Evolutionary conservation across 2,888 invertebrate species (phyloP).

Genomic region (Campoletis raptor): DNA sequence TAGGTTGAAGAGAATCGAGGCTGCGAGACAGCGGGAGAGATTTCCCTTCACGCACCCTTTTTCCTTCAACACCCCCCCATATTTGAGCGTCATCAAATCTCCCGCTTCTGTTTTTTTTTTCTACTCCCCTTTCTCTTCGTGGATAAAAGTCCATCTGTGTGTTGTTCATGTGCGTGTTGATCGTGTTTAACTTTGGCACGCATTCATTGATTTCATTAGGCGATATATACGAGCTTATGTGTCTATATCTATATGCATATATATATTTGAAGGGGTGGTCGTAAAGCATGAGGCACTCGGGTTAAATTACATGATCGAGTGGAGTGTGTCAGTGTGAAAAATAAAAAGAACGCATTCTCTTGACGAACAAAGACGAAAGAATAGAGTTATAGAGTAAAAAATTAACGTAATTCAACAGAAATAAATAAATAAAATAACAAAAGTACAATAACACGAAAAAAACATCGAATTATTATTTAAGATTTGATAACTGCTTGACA

Average conservation of each 20-base stretch:
- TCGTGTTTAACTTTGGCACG: constrained; percentile 82
- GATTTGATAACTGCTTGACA: neutral
- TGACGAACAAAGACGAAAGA: constrained; percentile 31
- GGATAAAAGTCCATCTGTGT: constrained; percentile 33
- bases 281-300: constrained; percentile 62
- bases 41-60: constrained; percentile 31
- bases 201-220: constrained; percentile 84
- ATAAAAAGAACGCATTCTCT: constrained; percentile 20
- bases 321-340: constrained; percentile 51
- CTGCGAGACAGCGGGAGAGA: constrained; percentile 51
- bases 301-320: constrained; percentile 71
- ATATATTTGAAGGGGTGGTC: constrained; percentile 41
- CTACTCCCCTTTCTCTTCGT: neutral
- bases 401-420: neutral
- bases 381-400: neutral
- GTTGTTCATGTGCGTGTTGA: constrained; percentile 73
- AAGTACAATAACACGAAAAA: constrained; percentile 6
- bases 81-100: constrained; percentile 54
- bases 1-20: constrained; percentile 46
- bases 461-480: neutral
- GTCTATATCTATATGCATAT: constrained; percentile 65
- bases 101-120: constrained; percentile 26
- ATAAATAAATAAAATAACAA: neutral
- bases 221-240: constrained; percentile 79
- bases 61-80: constrained; percentile 27